Conservation (phyloP, 2,888 invertebrate species). For the Callosobruchus maculatus region DNA sequence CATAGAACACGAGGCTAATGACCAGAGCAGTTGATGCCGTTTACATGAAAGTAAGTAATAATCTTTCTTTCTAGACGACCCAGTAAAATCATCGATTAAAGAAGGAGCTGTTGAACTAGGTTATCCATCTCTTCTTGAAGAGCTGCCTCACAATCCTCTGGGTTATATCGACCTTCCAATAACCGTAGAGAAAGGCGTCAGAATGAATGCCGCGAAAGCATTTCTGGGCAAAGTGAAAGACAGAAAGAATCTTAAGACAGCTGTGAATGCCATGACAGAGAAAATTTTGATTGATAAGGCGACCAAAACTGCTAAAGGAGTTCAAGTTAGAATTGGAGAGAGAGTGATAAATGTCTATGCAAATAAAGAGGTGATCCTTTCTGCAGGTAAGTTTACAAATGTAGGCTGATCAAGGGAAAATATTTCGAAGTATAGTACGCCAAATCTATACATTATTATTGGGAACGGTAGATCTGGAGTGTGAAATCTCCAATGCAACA, state of each 20-base stretch:
- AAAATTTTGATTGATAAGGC: conserved; percentile 52
- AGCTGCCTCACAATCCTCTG: conserved; percentile 31
- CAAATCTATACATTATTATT: too few relatives aligned
- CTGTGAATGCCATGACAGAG: conserved; percentile 56
- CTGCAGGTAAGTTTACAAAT: conserved; percentile 38
- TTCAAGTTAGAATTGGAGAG: conserved; percentile 44
- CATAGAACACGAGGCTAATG: too few relatives aligned
- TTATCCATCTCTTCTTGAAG: conserved; percentile 23
- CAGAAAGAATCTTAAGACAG: conserved; percentile 57
- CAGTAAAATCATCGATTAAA: conserved; percentile 34
- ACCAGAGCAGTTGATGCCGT: too few relatives aligned
- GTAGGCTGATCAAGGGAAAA: too few relatives aligned
- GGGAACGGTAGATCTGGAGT: too few relatives aligned
- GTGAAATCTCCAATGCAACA: too few relatives aligned
- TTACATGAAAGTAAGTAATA: too few relatives aligned
- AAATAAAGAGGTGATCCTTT: conserved; percentile 61
- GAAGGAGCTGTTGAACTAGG: conserved; percentile 51
- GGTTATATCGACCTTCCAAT: conserved; percentile 33
- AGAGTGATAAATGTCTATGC: conserved; percentile 41
- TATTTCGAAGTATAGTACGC: too few relatives aligned
- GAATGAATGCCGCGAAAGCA: conserved; percentile 64
- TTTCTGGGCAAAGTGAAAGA: conserved; percentile 57
- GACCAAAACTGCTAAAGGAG: conserved; percentile 48
- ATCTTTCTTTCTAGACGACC: conserved; percentile 22
- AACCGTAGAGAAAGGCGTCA: conserved; percentile 44